Conservation (phyloP, 2,888 invertebrate genomes). For the Pachliopta kotzebuea region DNA sequence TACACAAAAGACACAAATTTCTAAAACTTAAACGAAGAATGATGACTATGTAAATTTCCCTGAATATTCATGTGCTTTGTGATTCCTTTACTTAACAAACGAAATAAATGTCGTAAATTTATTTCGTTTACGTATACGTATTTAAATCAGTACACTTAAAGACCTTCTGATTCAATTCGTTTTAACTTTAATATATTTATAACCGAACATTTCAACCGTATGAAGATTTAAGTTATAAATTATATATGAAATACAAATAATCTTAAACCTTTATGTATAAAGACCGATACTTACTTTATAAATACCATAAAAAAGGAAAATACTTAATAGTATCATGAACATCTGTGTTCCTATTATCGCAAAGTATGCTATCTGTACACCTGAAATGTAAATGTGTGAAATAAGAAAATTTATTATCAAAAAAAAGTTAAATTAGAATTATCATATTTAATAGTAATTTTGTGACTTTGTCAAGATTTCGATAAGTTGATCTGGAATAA, state of each 20-base stretch:
- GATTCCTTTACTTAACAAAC: too few species aligned
- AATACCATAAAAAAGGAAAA: slow-evolving; percentile 86
- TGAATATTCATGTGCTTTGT: not conserved
- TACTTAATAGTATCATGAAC: slow-evolving; percentile 87
- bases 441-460: too few species aligned
- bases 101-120: too few species aligned
- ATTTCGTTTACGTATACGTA: too few species aligned
- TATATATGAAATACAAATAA: not conserved
- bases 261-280: not conserved
- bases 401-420: not conserved
- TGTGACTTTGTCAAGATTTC: too few species aligned
- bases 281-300: slow-evolving; percentile 83
- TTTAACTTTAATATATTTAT: too few species aligned
- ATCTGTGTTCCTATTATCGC: slow-evolving; percentile 90
- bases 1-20: too few species aligned
- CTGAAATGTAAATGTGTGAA: slow-evolving; percentile 78
- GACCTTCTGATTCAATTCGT: too few species aligned
- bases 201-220: not conserved
- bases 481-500: not conserved
- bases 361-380: slow-evolving; percentile 90
- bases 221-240: not conserved
- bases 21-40: too few species aligned
- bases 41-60: not conserved
- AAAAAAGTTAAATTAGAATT: too few species aligned
- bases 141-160: too few species aligned